Conservation (phyloP, 2,888 invertebrate species). For the Sturmia bella region DNA sequence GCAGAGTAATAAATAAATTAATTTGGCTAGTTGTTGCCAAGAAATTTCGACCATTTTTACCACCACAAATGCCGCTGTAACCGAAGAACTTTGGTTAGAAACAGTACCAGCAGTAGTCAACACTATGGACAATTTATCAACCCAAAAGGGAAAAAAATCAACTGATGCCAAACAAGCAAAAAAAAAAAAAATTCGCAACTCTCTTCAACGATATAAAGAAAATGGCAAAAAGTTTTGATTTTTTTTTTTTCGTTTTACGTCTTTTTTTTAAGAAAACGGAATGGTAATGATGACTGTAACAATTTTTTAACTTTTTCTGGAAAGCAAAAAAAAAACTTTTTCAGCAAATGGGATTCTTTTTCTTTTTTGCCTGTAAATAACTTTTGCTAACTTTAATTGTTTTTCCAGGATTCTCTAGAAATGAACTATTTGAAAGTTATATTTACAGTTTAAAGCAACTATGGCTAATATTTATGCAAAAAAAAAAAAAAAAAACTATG, state of each 20-base stretch:
- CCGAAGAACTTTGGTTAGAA: constrained; percentile 66
- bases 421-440: constrained; percentile 58
- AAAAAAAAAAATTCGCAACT: not conserved
- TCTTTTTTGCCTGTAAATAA: constrained; percentile 44
- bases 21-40: constrained; percentile 70
- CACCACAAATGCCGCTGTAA: constrained; percentile 70
- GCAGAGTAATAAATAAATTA: constrained; percentile 71
- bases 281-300: constrained; percentile 66
- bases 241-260: not conserved
- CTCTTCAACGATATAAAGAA: constrained; percentile 40
- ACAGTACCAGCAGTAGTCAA: constrained; percentile 48
- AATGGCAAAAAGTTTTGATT: constrained; percentile 52
- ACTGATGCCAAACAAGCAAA: constrained; percentile 44
- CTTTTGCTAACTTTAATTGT: constrained; percentile 68
- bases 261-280: constrained; percentile 22
- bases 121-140: constrained; percentile 64
- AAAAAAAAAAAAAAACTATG: constrained; percentile 3
- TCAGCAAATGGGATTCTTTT: not conserved
- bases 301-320: constrained; percentile 41
- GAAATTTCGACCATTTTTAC: constrained; percentile 68
- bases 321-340: constrained; percentile 17
- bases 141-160: constrained; percentile 18
- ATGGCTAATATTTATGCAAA: constrained; percentile 61
- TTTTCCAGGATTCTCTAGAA: constrained; percentile 50
- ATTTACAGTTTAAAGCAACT: constrained; percentile 65